A percentile compares a stretch with the other conserved stretches of the same genome.
Evolutionary conservation across 1,140 invertebrate genomes (phyloP).

Genomic region (Megalonaias nervosa): DNA sequence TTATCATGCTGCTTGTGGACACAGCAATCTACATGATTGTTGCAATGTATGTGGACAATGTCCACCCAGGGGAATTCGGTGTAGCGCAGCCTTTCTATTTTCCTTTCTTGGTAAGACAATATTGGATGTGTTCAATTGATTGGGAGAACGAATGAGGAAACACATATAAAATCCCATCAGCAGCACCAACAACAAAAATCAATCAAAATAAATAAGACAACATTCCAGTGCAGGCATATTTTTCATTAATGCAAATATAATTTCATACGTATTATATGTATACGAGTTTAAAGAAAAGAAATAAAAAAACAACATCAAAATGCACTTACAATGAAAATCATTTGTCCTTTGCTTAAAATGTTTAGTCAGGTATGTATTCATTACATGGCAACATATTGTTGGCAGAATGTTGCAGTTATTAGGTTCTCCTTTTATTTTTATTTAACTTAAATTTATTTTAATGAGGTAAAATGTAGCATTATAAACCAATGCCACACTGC

Average conservation of each 20-base stretch:
- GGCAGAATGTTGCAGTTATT: no score
- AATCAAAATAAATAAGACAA: not conserved
- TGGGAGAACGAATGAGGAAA: not conserved
- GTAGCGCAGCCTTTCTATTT: slow-evolving; percentile 72
- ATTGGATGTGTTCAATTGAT: not conserved
- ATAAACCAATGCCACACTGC: no score
- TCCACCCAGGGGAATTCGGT: no score
- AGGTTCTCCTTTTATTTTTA: no score
- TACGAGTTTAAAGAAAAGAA: not conserved
- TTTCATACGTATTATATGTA: slow-evolving; percentile 17
- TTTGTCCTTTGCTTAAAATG: no score
- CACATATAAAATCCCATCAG: not conserved
- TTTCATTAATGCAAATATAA: not conserved
- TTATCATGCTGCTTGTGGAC: slow-evolving; percentile 74
- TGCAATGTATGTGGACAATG: slow-evolving; percentile 77
- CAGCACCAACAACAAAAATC: not conserved
- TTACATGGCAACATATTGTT: no score
- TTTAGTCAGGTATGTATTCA: no score
- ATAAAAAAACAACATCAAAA: no score
- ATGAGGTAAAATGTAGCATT: no score
- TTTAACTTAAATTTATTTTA: no score
- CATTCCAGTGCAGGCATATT: not conserved
- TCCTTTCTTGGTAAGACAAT: slow-evolving; percentile 63
- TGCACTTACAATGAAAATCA: no score
- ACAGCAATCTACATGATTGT: slow-evolving; percentile 69